Base-by-base conservation (phyloP, 2,797 vertebrate species). In the Thunnus albacares region DNA sequence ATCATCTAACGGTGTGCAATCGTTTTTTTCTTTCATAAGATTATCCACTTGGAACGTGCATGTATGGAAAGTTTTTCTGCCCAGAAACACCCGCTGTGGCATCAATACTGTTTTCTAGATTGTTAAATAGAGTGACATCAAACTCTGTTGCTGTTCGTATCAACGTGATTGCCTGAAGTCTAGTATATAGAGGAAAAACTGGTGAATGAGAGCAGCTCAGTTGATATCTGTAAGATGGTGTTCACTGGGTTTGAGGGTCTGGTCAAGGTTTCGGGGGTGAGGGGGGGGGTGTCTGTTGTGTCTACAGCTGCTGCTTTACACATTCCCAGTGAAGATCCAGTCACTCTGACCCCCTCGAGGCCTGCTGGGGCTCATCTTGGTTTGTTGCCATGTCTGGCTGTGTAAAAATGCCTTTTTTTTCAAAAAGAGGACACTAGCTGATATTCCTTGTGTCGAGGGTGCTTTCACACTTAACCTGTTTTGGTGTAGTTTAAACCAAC, bases 261-360 rank as follows among this genome's bases (percentile, higher is more conserved):
- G 0, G 65, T 61, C 18, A 1, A 58, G 43, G 76, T n/a, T 77
- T 75, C 43, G 13, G 30, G 13, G 18, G 3, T 17, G 58, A 47
- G 33, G n/a, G 13, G 18, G 3, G 22, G 58, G 53, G 28, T 8
- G 53, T 67, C 53, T 86, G 86, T 82, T 79, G 64, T 84, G 87
- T 89, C 90, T 77, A 60, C 84, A 88, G 87, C 87, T 92, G 80
- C 79, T 71, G 30, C 75, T 65, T 17, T 0, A 43, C 77, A 80
- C 73, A 76, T 76, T 80, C 66, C 69, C 20, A 45, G 55, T 76
- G 22, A 47, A 51, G 65, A 81, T 74, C 71, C 63, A 56, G 58
- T 75, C 59, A 33, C 20, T 58, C 7, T 59, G 71, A 61, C 43
- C 58, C 24, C 22, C n/a, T 6, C 12, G 55, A 17, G 30, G 41